These are phyloP conservation scores for Ascidia mentula DNA, from an alignment of 23 tunicate species.

Conservation along the genomic window DNA sequence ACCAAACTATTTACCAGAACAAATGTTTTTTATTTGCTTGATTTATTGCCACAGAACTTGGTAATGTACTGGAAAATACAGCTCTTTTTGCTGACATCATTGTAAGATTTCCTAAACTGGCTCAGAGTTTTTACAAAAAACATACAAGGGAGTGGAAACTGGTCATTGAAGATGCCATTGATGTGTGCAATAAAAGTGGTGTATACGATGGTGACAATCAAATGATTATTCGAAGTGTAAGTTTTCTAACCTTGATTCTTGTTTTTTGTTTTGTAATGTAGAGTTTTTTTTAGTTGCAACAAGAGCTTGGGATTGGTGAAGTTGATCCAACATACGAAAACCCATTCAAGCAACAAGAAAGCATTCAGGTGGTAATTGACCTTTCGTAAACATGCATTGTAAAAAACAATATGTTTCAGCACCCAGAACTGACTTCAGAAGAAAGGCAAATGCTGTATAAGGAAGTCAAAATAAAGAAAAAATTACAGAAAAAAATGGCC, in stretches of 20 bases:
- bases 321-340: conserved; percentile 54
- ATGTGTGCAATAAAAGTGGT: conserved; percentile 44
- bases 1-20: not conserved
- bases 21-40: not conserved
- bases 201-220: conserved; percentile 70
- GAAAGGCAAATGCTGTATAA: conserved; percentile 31
- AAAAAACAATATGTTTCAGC: not conserved
- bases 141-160: conserved; percentile 52
- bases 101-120: conserved; percentile 72
- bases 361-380: not conserved
- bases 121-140: conserved; percentile 38
- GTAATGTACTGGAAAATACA: conserved; percentile 80
- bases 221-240: conserved; percentile 29
- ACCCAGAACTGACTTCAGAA: conserved; percentile 27
- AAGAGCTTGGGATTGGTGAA: conserved; percentile 67
- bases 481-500: conserved; percentile 3
- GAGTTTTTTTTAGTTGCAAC: conserved; percentile 36
- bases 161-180: conserved; percentile 47
- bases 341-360: conserved; percentile 33
- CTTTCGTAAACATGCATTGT: not conserved
- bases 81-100: conserved; percentile 84
- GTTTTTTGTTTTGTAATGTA: not conserved
- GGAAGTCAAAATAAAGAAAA: conserved; percentile 34
- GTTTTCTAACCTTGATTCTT: not conserved
- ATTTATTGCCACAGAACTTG: conserved; percentile 18